phyloP scores from a whole-genome alignment of 2,888 invertebrate genomes.

The Ceriagrion tenellum region DNA sequence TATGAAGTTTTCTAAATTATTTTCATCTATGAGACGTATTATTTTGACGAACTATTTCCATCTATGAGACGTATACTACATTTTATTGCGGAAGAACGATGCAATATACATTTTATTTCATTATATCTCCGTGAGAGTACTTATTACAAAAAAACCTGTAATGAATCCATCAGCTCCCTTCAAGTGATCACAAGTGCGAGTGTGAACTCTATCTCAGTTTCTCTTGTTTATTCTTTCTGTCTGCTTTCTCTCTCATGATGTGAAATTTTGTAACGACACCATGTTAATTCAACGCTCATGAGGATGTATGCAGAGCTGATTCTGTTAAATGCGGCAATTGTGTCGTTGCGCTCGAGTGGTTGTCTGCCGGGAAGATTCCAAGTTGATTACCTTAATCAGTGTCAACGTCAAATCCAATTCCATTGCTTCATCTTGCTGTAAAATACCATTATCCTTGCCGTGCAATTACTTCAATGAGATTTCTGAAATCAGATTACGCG shows the following conservation, averaged over 20 bases:
- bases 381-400: not conserved
- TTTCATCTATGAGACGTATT: too few relatives aligned
- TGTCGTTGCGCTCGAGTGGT: not conserved
- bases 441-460: not conserved
- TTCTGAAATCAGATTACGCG: not conserved
- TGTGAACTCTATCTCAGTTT: not conserved
- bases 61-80: too few relatives aligned
- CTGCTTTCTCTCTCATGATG: not conserved
- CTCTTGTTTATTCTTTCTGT: not conserved
- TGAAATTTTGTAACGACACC: not conserved
- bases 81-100: too few relatives aligned
- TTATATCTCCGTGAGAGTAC: too few relatives aligned
- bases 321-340: not conserved
- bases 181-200: not conserved
- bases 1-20: too few relatives aligned
- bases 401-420: not conserved
- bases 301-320: not conserved
- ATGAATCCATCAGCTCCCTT: not conserved
- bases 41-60: too few relatives aligned
- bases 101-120: too few relatives aligned
- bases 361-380: not conserved
- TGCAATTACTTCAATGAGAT: not conserved
- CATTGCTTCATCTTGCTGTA: not conserved
- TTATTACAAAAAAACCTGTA: not conserved
- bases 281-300: not conserved